Evolutionary conservation across 2,113 vertebrate species (phyloP).

Genomic region (Ibidorhyncha struthersii): DNA sequence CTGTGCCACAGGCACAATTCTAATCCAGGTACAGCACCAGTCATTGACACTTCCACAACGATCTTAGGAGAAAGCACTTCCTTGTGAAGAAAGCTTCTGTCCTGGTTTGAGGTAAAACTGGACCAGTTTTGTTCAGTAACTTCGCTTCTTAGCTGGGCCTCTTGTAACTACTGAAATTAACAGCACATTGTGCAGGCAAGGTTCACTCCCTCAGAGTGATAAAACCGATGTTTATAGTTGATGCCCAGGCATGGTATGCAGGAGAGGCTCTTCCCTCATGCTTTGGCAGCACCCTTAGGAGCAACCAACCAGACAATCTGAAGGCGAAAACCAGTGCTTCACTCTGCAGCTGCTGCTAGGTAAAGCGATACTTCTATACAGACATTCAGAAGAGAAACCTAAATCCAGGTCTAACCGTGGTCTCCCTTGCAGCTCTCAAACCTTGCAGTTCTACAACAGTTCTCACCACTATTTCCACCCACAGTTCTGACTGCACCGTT

Average conservation of each 20-base stretch:
- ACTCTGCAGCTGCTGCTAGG: background rate
- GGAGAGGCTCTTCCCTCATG: background rate
- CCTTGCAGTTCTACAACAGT: background rate
- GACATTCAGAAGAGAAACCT: background rate
- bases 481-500: background rate
- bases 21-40: background rate
- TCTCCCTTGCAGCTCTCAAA: background rate
- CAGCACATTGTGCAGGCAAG: no score
- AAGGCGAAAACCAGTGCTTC: background rate
- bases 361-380: background rate
- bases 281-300: background rate
- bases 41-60: background rate
- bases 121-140: no score
- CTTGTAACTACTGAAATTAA: no score
- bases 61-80: background rate
- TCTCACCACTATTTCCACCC: background rate
- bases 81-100: background rate
- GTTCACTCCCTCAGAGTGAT: no score
- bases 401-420: background rate
- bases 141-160: no score
- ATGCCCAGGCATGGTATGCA: no score
- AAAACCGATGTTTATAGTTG: no score
- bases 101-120: no score
- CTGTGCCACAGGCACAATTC: background rate
- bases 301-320: background rate